Conservation (phyloP, 2,888 invertebrate species). For the Latrodectus hesperus region DNA sequence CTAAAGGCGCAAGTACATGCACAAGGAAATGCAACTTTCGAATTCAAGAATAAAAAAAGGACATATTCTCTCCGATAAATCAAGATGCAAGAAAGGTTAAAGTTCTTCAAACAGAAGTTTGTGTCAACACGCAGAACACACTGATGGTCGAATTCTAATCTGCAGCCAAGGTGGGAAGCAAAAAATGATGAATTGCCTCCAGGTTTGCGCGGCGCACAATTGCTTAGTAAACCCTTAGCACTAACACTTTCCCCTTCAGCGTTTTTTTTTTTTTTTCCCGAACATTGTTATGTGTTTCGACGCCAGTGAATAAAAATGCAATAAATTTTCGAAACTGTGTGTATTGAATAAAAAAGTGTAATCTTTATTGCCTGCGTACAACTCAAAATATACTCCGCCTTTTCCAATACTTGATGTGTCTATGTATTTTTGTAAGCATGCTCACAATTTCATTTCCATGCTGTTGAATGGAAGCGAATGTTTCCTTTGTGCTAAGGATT, state of each 20-base stretch:
- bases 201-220: neutral
- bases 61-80: constrained; percentile 14
- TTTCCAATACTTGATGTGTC: no score
- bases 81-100: constrained; percentile 31
- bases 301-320: neutral
- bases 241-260: constrained; percentile 2
- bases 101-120: constrained; percentile 42
- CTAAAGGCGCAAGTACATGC: neutral
- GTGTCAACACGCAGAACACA: constrained; percentile 21
- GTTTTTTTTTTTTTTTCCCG: neutral
- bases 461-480: no score
- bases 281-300: neutral
- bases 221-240: neutral
- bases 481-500: no score
- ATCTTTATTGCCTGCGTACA: no score
- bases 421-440: no score
- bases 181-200: constrained; percentile 29
- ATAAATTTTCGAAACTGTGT: no score
- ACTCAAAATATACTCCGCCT: no score
- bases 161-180: neutral
- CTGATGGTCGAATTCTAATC: constrained; percentile 8
- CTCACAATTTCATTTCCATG: no score
- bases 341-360: no score
- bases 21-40: neutral
- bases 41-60: neutral